Percentiles rank a stretch among this genome's conserved stretches.
Evolutionary conservation across 1,140 invertebrate species (phyloP).

Genomic region (Anagrus nilaparvatae): DNA sequence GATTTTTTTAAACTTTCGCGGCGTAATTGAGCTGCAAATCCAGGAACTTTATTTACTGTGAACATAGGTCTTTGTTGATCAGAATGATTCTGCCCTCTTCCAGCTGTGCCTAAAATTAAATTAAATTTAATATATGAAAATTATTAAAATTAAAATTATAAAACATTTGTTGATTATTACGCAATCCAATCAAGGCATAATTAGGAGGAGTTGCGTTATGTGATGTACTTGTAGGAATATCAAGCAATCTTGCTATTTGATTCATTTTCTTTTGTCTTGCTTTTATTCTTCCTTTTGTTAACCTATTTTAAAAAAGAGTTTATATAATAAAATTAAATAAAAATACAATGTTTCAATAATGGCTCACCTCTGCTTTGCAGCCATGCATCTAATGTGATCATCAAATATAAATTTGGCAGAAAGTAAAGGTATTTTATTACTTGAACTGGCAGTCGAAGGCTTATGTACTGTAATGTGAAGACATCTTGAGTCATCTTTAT

Average conservation of each 20-base stretch:
- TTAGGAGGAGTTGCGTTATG: conserved; percentile 45
- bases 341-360: conserved; percentile 8
- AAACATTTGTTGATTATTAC: conserved; percentile 33
- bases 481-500: conserved; percentile 94
- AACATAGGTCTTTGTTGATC: conserved; percentile 47
- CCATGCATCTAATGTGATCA: conserved; percentile 97
- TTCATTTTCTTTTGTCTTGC: conserved; percentile 93
- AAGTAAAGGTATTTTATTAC: conserved; percentile 66
- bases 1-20: conserved; percentile 36
- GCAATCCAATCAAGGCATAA: conserved; percentile 33
- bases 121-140: conserved; percentile 17
- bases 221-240: conserved; percentile 59
- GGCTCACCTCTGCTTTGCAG: conserved; percentile 75
- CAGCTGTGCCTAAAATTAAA: conserved; percentile 26
- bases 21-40: conserved; percentile 55
- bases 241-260: conserved; percentile 84
- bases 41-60: conserved; percentile 51
- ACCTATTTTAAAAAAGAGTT: conserved; percentile 39
- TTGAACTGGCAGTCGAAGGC: conserved; percentile 50
- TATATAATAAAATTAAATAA: conserved; percentile 2
- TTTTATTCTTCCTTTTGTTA: conserved; percentile 80
- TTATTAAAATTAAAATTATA: conserved; percentile 22
- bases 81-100: conserved; percentile 46
- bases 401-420: conserved; percentile 94
- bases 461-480: conserved; percentile 91